Conservation (phyloP, 2,888 invertebrate genomes). For the Patella ulyssiponensis region DNA sequence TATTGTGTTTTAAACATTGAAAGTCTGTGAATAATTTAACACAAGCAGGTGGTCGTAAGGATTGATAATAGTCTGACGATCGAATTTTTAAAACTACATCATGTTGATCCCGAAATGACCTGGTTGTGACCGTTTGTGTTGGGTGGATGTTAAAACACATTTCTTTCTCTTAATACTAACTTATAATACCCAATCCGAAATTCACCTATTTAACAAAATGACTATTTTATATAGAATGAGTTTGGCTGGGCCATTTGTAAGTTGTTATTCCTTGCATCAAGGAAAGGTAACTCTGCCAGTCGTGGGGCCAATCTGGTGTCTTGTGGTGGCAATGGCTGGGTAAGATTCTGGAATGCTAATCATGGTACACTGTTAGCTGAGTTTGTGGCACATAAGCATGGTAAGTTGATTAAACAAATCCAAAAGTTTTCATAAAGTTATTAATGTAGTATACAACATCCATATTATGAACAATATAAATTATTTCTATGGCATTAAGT, state of each 20-base stretch:
- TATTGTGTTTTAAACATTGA: neutral
- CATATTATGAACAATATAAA: neutral
- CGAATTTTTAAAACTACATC: neutral
- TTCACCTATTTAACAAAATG: too few relatives aligned
- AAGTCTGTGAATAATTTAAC: neutral
- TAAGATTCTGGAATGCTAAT: slow-evolving; percentile 68
- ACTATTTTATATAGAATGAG: slow-evolving; percentile 57
- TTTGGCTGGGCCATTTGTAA: slow-evolving; percentile 66
- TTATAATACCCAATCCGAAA: too few relatives aligned
- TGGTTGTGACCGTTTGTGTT: too few relatives aligned
- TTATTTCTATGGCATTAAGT: too few relatives aligned
- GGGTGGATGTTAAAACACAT: too few relatives aligned
- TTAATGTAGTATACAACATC: neutral
- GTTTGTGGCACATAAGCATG: slow-evolving; percentile 69
- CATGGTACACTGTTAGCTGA: slow-evolving; percentile 63
- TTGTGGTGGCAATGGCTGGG: slow-evolving; percentile 72
- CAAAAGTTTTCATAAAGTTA: neutral
- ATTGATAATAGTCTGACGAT: too few relatives aligned
- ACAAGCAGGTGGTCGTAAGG: neutral
- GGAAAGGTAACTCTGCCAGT: slow-evolving; percentile 56
- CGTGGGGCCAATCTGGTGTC: slow-evolving; percentile 69
- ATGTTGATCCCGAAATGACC: too few relatives aligned
- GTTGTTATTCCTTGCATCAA: slow-evolving; percentile 63
- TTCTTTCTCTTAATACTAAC: too few relatives aligned
- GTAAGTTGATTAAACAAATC: slow-evolving; percentile 46